Evolutionary conservation across 1,140 invertebrate genomes (phyloP).

Genomic region (Theocolax elegans): DNA sequence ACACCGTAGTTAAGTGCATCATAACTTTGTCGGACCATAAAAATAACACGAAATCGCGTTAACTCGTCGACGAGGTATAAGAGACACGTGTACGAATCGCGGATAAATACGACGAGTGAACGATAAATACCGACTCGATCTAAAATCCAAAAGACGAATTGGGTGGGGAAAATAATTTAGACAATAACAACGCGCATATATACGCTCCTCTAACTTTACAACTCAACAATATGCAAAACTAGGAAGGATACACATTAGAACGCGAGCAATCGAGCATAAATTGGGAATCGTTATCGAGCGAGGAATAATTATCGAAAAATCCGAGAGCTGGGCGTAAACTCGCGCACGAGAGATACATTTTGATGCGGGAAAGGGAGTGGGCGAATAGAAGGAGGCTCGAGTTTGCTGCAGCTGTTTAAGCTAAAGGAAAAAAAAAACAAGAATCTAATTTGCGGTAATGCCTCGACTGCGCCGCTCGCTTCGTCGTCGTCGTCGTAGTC

Average conservation of each 20-base stretch:
- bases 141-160: neutral
- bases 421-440: constrained; percentile 12
- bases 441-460: constrained; percentile 46
- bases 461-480: neutral
- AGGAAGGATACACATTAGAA: neutral
- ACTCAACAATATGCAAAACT: neutral
- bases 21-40: too few relatives aligned
- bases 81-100: too few relatives aligned
- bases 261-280: neutral
- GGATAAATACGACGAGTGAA: neutral
- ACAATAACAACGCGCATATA: neutral
- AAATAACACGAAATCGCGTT: too few relatives aligned
- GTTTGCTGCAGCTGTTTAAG: constrained; percentile 8
- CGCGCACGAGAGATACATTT: neutral
- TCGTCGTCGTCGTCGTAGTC: neutral
- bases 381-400: too few relatives aligned
- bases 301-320: constrained; percentile 23
- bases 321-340: neutral
- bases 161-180: neutral
- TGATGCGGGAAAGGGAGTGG: too few relatives aligned
- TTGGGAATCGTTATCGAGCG: constrained; percentile 18
- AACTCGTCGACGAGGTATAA: too few relatives aligned
- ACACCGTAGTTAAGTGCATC: too few relatives aligned
- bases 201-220: too few relatives aligned
- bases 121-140: neutral